A percentile compares a stretch with the other conserved stretches of the same genome.
These are phyloP conservation scores for Hyles lineata DNA, from an alignment of 2,888 invertebrate genomes.

Conservation along the genomic window DNA sequence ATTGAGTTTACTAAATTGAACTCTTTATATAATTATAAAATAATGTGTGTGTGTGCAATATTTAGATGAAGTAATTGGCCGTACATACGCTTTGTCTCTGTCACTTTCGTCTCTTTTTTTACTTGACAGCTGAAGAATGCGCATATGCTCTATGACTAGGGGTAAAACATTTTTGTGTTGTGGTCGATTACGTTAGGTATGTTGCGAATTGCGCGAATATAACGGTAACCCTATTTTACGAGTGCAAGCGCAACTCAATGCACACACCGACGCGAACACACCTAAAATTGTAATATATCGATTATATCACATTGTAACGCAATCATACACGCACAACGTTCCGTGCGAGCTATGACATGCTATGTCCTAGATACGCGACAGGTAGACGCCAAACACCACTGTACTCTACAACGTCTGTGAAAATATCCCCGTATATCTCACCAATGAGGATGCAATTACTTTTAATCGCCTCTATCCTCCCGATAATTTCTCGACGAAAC, in stretches of 20 bases:
- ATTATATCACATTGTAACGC: constrained; percentile 78
- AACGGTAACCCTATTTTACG: constrained; percentile 35
- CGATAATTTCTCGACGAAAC: constrained; percentile 59
- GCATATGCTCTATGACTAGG: background rate
- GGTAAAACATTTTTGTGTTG: background rate
- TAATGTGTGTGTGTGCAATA: too few species aligned
- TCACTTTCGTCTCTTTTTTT: too few species aligned
- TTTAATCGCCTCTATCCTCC: constrained; percentile 57
- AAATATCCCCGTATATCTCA: constrained; percentile 48
- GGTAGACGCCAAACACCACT: constrained; percentile 62
- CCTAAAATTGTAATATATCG: constrained; percentile 60
- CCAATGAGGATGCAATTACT: constrained; percentile 55
- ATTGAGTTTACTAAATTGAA: too few species aligned
- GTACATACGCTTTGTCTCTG: too few species aligned
- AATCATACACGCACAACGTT: constrained; percentile 71
- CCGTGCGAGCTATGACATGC: constrained; percentile 75
- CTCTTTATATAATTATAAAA: too few species aligned
- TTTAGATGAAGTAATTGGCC: too few species aligned
- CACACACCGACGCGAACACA: constrained; percentile 46
- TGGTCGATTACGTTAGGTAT: background rate
- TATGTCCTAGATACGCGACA: constrained; percentile 80
- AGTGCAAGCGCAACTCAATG: constrained; percentile 40
- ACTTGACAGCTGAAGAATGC: too few species aligned
- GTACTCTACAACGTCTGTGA: constrained; percentile 31
- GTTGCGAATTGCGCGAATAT: constrained; percentile 25